Evolutionary conservation across 2,888 invertebrate species (phyloP), one percentile per base, ranked within the genome.

Genomic region (Hoplodrina ambigua): DNA sequence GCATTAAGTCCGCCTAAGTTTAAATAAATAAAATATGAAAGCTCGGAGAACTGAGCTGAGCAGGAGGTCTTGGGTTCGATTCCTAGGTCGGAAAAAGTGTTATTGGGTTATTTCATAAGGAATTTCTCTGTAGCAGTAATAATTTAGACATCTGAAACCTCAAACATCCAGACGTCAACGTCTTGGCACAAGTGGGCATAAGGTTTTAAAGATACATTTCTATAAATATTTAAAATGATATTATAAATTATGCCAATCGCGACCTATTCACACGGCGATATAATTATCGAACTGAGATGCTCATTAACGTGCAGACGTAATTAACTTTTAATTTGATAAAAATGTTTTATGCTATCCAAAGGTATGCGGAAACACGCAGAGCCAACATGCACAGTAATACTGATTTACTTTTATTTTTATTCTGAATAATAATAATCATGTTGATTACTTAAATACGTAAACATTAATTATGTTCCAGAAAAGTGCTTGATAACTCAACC

Each of bases 401-500:
- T 20, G 46, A 50, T 75, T 20, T 64, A 20, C 15, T 37, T 52
- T 56, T 63, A 44, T 73, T 46, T 75, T 46, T 56, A 67, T 37
- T 37, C 25, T 8, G 15, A 52, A 19, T 15, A 4, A 25, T 44
- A 52, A 46, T 75, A 20, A 73, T 37, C 25, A 19, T 17, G 5
- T 17, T 46, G 19, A 7, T 7, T 65, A n/a, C 13, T 13, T 37
- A 20, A 13, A 46, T 33, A 59, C 15, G 19, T 37, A 37, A 37
- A 37, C 7, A 37, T 37, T 8, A 8, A n/a, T 37, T 37, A 1
- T 37, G 8, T 37, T 8, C 37, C 97, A 97, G 87, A 97, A 97
- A 93, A 97, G 97, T 88, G 97, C 97, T 85, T 97, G 97, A 54
- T 97, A 97, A 80, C 91, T 96, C 61, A 95, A 96, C 72, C 90